These are phyloP conservation scores for Solen grandis DNA, from an alignment of 1,140 invertebrate genomes.

Conservation along the genomic window DNA sequence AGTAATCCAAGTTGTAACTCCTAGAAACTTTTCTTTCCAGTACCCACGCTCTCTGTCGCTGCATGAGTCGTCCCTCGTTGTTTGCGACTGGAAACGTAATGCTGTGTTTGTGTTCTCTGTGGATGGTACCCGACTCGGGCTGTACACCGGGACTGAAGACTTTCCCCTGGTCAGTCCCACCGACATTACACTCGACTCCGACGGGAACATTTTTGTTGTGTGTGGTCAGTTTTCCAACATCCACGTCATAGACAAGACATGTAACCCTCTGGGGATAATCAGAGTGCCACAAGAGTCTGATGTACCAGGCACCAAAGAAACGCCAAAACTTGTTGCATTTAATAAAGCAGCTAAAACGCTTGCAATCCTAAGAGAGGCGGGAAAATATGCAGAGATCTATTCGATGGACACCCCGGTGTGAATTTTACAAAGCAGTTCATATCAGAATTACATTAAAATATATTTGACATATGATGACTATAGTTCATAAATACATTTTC, in stretches of 20 bases:
- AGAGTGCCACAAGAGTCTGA: constrained; percentile 2
- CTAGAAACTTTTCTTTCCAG: background rate
- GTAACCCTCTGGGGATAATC: constrained; percentile 25
- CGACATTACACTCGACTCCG: constrained; percentile 36
- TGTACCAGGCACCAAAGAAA: background rate
- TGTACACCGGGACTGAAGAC: constrained; percentile 12
- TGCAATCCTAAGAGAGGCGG: constrained; percentile 5
- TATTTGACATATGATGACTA: too few relatives aligned
- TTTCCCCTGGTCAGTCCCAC: constrained; percentile 34
- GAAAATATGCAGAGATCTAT: too few relatives aligned
- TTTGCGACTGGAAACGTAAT: constrained; percentile 24
- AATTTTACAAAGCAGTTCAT: too few relatives aligned
- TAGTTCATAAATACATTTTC: too few relatives aligned
- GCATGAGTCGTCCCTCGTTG: background rate
- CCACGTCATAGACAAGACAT: constrained; percentile 14
- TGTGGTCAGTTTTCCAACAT: constrained; percentile 29
- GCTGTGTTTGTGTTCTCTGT: background rate
- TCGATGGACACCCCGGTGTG: too few relatives aligned
- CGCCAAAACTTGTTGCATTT: constrained; percentile 35
- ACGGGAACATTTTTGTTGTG: constrained; percentile 31
- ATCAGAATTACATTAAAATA: too few relatives aligned
- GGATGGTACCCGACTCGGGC: constrained; percentile 10
- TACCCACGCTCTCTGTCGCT: constrained; percentile 4
- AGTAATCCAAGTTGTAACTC: constrained; percentile 2
- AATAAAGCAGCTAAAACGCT: background rate